These are phyloP conservation scores for Cotesia congregata DNA, from an alignment of 2,888 invertebrate species.

Conservation along the genomic window DNA sequence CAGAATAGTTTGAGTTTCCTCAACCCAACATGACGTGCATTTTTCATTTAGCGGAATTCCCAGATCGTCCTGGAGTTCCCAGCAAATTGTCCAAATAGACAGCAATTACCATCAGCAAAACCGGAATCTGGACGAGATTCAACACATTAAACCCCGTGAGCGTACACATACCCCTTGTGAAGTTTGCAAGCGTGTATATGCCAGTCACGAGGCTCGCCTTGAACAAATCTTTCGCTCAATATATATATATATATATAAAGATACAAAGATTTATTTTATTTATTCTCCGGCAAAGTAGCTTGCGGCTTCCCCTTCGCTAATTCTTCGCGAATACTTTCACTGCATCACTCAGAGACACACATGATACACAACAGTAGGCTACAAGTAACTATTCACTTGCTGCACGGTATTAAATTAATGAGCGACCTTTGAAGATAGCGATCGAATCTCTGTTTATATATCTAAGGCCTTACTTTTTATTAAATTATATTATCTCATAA, in stretches of 20 bases:
- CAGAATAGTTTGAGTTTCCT: not conserved
- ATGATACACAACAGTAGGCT: not conserved
- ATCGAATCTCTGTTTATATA: not conserved
- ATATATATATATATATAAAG: not conserved
- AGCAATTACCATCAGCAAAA: not conserved
- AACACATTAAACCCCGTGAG: not conserved
- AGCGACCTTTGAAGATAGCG: not conserved
- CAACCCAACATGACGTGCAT: not conserved
- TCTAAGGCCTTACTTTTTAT: not conserved
- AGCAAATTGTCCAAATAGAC: not conserved
- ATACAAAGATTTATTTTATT: not conserved
- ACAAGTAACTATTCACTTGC: not conserved
- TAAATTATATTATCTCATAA: not conserved
- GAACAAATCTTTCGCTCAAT: not conserved
- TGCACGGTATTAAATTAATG: not conserved
- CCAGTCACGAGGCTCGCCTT: not conserved
- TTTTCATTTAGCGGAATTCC: not conserved
- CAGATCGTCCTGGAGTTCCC: not conserved
- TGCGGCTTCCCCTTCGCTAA: not conserved
- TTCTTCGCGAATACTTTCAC: not conserved
- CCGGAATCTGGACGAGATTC: slow-evolving; percentile 1
- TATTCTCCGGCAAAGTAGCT: not conserved
- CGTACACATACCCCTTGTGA: not conserved
- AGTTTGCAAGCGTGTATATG: not conserved
- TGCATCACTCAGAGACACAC: not conserved